A percentile compares a stretch with the other conserved stretches of the same genome.
Evolutionary conservation across 2,888 invertebrate genomes (phyloP).

Genomic region (Julus scanicus): DNA sequence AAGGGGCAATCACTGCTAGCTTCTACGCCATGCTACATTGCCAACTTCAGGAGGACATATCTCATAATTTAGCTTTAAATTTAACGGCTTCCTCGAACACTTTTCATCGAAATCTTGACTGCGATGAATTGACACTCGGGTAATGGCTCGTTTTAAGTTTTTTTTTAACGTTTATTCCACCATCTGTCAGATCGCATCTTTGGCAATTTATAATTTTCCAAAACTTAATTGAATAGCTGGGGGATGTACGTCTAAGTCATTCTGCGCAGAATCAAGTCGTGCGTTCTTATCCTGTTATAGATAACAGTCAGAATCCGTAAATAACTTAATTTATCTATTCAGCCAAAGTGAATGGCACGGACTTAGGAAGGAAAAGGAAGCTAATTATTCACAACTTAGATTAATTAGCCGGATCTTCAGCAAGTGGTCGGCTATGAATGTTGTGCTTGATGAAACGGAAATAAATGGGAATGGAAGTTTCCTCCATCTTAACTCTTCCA

Average conservation of each 20-base stretch:
- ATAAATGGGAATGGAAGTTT: background rate
- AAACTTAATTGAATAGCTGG: background rate
- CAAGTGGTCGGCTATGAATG: background rate
- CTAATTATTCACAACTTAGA: conserved; percentile 45
- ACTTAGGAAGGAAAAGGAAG: background rate
- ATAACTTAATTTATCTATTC: conserved; percentile 37
- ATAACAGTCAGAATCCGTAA: background rate
- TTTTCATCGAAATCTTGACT: conserved; percentile 30
- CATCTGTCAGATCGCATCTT: conserved; percentile 39
- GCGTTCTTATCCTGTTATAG: background rate
- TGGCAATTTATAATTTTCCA: conserved; percentile 21
- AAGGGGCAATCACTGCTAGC: background rate
- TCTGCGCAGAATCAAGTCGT: background rate
- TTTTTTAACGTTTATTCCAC: background rate
- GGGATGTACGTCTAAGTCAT: background rate
- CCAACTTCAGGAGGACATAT: background rate
- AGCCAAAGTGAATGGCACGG: background rate
- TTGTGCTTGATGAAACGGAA: background rate
- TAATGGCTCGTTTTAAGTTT: conserved; percentile 8
- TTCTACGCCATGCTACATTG: background rate
- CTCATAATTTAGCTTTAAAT: background rate
- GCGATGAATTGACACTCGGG: background rate
- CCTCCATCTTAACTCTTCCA: conserved; percentile 39
- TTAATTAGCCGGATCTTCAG: conserved; percentile 12
- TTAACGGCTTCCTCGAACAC: background rate